A percentile compares a stretch with the other conserved stretches of the same genome.
Conservation (phyloP, 2,797 vertebrate species). For the Sebastes alutus region DNA sequence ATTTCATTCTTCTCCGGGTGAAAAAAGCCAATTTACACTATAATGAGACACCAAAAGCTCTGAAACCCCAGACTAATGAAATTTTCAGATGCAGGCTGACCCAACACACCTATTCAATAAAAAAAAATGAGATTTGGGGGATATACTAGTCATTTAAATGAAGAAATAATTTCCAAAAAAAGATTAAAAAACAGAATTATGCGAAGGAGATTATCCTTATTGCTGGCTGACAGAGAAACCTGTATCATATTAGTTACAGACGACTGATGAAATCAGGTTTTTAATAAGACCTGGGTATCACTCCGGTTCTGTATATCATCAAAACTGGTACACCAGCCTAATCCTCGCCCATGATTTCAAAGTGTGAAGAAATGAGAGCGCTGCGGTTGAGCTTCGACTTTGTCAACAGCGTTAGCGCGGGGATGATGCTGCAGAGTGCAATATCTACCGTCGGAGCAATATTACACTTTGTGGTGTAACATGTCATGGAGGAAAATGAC, state of each 20-base stretch:
- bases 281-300: slow-evolving; percentile 35
- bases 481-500: slow-evolving; percentile 34
- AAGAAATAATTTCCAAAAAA: slow-evolving; percentile 12
- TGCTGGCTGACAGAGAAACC: slow-evolving; percentile 19
- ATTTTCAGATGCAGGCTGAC: slow-evolving; percentile 25
- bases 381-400: slow-evolving; percentile 19
- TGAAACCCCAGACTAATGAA: slow-evolving; percentile 25
- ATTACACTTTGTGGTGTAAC: slow-evolving; percentile 27
- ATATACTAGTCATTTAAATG: slow-evolving; percentile 10
- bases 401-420: slow-evolving; percentile 38
- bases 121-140: not conserved
- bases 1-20: not conserved
- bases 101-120: not conserved
- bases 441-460: slow-evolving; percentile 24
- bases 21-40: slow-evolving; percentile 16
- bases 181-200: slow-evolving; percentile 30
- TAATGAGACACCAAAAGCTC: slow-evolving; percentile 25
- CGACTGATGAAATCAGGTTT: slow-evolving; percentile 52
- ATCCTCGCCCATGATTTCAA: slow-evolving; percentile 57
- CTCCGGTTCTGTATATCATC: slow-evolving; percentile 27
- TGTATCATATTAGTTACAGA: slow-evolving; percentile 43
- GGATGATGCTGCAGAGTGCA: slow-evolving; percentile 57
- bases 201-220: slow-evolving; percentile 21
- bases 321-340: slow-evolving; percentile 16
- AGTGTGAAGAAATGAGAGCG: slow-evolving; percentile 49